Base-by-base conservation (phyloP, 2,113 vertebrate genomes). In the Cacatua alba region DNA sequence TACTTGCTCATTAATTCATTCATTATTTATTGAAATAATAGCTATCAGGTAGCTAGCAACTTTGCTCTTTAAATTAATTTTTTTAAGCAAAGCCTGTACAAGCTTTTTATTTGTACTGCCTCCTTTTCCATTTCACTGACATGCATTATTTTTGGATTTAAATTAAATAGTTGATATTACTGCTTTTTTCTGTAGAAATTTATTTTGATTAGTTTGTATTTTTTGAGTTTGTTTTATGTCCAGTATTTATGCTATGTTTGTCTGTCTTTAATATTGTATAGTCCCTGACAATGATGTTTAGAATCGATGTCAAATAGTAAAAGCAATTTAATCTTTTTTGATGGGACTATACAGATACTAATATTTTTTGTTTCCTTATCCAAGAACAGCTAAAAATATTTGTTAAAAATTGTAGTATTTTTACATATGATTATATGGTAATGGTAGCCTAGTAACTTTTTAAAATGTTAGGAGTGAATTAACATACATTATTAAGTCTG, bases 321-420 rank as follows among this genome's bases (percentile, higher is more conserved):
- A 92, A 93, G 43, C 70, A 82, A 78, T 69, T 93, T 53, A 63
- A 81, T 76, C 62, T 90, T 80, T 53, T 89, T 86, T 80, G 88
- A 90, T 86, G 97, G 97, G 98, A 97, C 97, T 98, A 97, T 98
- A 97, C 95, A 93, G 67, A 97, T 97, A 95, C 97, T 98, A 98
- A 97, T 87, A 26, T 67, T 89, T 96, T 86, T 92, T 98, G 98
- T 98, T 98, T 98, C 98, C 98, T 98, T 98, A 98, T 98, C 98
- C 98, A 96, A 98, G 96, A 98, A 97, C 98, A 98, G 98, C 98
- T 98, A 98, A 98, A 98, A 98, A 98, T 98, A 76, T 79, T 92
- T 48, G 1, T 43, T 88, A 20, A 79, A 65, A 86, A 39, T 57
- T 23, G 11, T 25, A 97, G 35, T 88, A 39, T 67, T 64, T 74